A percentile compares a stretch with the other conserved stretches of the same genome.
Conservation (phyloP, 1,140 invertebrate species). For the Drosophila guanche region DNA sequence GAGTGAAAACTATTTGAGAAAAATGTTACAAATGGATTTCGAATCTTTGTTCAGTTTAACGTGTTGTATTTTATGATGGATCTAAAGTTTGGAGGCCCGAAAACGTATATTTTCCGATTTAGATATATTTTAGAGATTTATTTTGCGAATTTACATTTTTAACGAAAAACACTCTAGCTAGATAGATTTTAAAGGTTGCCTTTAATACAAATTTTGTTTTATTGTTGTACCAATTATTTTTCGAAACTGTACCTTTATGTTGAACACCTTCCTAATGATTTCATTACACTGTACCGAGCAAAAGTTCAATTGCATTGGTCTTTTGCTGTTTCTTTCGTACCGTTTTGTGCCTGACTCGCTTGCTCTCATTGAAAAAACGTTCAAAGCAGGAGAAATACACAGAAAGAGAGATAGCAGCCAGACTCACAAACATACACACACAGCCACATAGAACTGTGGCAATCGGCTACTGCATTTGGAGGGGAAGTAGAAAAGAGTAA, state of each 20-base stretch:
- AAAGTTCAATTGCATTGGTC: slow-evolving; percentile 51
- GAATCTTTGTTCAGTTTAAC: too few relatives aligned
- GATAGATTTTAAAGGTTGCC: not conserved
- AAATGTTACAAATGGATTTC: too few relatives aligned
- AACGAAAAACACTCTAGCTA: not conserved
- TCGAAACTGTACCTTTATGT: not conserved
- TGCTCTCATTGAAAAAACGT: slow-evolving; percentile 24
- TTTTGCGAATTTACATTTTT: not conserved
- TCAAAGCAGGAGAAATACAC: not conserved
- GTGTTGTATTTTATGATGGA: too few relatives aligned
- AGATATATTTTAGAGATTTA: too few relatives aligned
- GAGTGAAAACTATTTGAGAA: not conserved
- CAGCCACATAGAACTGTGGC: slow-evolving; percentile 28
- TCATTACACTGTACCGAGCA: slow-evolving; percentile 36
- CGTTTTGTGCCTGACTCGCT: slow-evolving; percentile 22
- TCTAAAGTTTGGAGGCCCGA: too few relatives aligned
- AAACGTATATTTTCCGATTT: too few relatives aligned
- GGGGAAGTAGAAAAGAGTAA: slow-evolving; percentile 11
- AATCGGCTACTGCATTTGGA: slow-evolving; percentile 20
- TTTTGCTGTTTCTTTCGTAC: slow-evolving; percentile 26
- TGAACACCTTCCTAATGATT: not conserved
- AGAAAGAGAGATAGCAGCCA: slow-evolving; percentile 20
- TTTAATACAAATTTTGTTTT: not conserved
- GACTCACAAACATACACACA: slow-evolving; percentile 13
- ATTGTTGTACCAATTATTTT: not conserved